Evolutionary conservation across 1,140 invertebrate genomes (phyloP).

Genomic region (Homarus americanus): DNA sequence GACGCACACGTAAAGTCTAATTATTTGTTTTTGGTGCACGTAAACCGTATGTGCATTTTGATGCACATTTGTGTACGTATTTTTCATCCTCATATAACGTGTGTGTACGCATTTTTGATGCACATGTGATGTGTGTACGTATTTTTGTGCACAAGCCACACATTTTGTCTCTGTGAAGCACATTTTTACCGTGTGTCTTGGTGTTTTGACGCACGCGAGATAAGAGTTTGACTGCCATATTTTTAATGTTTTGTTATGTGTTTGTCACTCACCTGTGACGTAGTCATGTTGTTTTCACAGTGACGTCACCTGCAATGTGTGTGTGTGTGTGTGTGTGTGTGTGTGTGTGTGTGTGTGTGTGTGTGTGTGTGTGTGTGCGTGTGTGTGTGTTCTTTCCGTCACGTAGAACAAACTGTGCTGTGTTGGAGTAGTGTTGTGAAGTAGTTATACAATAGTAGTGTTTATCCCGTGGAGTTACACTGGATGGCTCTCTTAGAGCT

Average conservation of each 20-base stretch:
- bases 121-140: not conserved
- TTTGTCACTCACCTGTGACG: not conserved
- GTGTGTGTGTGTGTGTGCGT: not conserved
- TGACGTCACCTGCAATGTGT: not conserved
- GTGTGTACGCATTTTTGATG: not conserved
- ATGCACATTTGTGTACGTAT: not conserved
- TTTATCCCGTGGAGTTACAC: not conserved
- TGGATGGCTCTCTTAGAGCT: not conserved
- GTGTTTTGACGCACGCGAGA: too few species aligned
- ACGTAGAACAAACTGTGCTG: not conserved
- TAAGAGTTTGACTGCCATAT: too few species aligned
- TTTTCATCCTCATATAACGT: not conserved
- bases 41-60: not conserved
- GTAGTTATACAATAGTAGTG: not conserved
- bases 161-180: not conserved
- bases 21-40: conserved; percentile 1
- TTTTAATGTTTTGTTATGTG: not conserved
- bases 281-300: not conserved
- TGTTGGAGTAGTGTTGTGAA: not conserved
- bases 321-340: not conserved
- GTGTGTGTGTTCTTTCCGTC: not conserved
- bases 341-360: not conserved
- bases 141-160: not conserved
- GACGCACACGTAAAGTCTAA: not conserved
- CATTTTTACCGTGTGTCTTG: too few species aligned